Evolutionary conservation across 2,888 invertebrate genomes (phyloP).

Genomic region (Stenotaenia linearis): DNA sequence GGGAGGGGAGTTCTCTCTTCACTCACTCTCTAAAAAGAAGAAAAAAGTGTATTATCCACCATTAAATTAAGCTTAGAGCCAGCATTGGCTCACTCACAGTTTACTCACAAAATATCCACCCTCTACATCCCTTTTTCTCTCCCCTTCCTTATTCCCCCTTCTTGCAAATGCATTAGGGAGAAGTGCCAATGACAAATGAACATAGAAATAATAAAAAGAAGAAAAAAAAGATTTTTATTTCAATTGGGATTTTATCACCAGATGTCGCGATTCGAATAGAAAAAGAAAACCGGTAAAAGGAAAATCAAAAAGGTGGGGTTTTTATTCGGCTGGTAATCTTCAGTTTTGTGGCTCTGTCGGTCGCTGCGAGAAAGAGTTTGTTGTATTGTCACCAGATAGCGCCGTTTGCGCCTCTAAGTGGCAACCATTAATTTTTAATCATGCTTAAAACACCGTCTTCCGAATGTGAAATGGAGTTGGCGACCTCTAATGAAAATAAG

Average conservation of each 20-base stretch:
- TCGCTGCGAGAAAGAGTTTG: background rate
- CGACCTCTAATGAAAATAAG: conserved; percentile 29
- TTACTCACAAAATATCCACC: conserved; percentile 31
- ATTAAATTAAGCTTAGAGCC: conserved; percentile 33
- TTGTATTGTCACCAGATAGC: conserved; percentile 17
- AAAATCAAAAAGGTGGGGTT: background rate
- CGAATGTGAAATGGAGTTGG: conserved; percentile 24
- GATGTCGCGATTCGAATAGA: background rate
- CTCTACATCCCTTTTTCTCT: background rate
- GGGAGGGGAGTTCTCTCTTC: conserved; percentile 3
- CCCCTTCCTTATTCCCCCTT: background rate
- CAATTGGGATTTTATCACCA: conserved; percentile 23
- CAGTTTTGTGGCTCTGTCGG: background rate
- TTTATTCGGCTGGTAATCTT: background rate
- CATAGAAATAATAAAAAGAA: conserved; percentile 15
- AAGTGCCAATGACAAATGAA: conserved; percentile 26
- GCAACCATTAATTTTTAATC: conserved; percentile 28
- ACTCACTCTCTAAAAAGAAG: conserved; percentile 22
- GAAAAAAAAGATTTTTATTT: conserved; percentile 22
- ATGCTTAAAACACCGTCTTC: conserved; percentile 26
- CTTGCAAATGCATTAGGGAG: conserved; percentile 13
- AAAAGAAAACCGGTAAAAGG: background rate
- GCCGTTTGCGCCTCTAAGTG: conserved; percentile 14
- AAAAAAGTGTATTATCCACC: conserved; percentile 26
- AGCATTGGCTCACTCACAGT: background rate